Conservation (phyloP, 2,888 invertebrate species). For the Heliconius ismenius region DNA sequence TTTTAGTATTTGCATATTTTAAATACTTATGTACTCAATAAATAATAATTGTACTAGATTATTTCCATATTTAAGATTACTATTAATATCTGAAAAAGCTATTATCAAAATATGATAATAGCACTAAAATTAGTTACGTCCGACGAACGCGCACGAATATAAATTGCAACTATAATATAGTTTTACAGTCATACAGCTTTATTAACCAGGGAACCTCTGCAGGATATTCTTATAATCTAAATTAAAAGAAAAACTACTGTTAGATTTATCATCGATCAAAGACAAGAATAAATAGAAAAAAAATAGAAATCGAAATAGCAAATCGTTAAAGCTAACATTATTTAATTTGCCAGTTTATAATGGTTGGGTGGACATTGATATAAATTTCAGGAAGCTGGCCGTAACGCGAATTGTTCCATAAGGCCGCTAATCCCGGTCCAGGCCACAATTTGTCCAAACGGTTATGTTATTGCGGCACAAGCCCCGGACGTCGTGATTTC, state of each 20-base stretch:
- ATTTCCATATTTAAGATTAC: not conserved
- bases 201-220: not conserved
- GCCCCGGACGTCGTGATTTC: conserved; percentile 66
- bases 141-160: too few relatives aligned
- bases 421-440: conserved; percentile 76
- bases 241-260: not conserved
- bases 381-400: conserved; percentile 66
- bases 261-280: not conserved
- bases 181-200: not conserved
- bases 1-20: too few relatives aligned
- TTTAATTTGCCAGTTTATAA: conserved; percentile 6
- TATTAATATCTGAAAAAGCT: too few relatives aligned
- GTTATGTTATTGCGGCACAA: conserved; percentile 79
- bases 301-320: not conserved
- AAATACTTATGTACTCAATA: too few relatives aligned
- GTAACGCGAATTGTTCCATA: conserved; percentile 72
- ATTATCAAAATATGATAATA: not conserved
- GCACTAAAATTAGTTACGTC: too few relatives aligned
- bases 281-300: not conserved
- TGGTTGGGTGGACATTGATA: conserved; percentile 49
- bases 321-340: not conserved
- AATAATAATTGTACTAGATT: not conserved
- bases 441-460: conserved; percentile 79
- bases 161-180: not conserved
- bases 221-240: not conserved